Percentiles rank a stretch among this genome's conserved stretches.
phyloP scores from a whole-genome alignment of 2,797 vertebrate species.

The Sebastes cheni region DNA sequence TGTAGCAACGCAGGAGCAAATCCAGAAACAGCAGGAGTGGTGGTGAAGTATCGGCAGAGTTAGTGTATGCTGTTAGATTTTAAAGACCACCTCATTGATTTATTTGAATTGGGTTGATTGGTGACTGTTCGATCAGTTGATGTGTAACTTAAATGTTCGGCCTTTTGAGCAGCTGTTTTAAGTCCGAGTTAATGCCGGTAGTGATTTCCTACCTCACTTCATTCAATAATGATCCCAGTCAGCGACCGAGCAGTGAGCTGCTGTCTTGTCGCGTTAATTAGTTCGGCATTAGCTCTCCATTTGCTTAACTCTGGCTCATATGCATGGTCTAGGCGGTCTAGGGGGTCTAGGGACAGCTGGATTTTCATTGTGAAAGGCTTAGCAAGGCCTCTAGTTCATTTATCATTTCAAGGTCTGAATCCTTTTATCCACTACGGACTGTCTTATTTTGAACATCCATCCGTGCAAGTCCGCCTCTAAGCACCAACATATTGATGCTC shows the following conservation, averaged over 20 bases:
- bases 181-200: slow-evolving; percentile 17
- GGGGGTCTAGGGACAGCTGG: not conserved
- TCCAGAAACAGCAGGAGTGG: slow-evolving; percentile 1
- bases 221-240: slow-evolving; percentile 50
- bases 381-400: not conserved
- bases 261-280: slow-evolving; percentile 38
- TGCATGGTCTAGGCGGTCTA: not conserved
- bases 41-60: not conserved
- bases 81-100: slow-evolving; percentile 16
- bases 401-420: slow-evolving; percentile 17
- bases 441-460: not conserved
- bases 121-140: not conserved
- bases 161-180: slow-evolving; percentile 26
- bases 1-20: slow-evolving; percentile 29
- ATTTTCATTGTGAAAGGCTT: slow-evolving; percentile 1
- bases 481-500: not conserved
- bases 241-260: slow-evolving; percentile 6
- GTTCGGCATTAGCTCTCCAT: slow-evolving; percentile 39
- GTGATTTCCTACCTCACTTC: slow-evolving; percentile 52
- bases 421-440: not conserved
- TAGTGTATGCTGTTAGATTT: not conserved
- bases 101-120: slow-evolving; percentile 20
- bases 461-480: not conserved
- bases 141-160: not conserved
- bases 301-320: slow-evolving; percentile 30